Percentiles rank a stretch among this genome's conserved stretches.
Conservation (phyloP, 2,888 invertebrate species). For the Didymodactylos carnosus region DNA sequence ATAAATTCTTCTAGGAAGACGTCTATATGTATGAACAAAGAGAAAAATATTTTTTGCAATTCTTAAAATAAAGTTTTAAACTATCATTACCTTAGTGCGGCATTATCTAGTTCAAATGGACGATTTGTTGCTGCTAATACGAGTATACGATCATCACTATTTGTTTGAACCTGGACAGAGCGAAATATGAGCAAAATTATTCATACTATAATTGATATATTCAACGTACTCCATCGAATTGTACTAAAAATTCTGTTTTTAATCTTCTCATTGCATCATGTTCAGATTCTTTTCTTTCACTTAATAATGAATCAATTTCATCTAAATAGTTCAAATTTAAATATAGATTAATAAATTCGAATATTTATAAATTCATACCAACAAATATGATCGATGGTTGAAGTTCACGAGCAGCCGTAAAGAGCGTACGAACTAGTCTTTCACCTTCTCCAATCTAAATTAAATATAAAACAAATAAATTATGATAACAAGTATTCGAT, state of each 20-base stretch:
- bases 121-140: conserved; percentile 97
- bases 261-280: conserved; percentile 78
- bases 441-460: conserved; percentile 79
- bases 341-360: not conserved
- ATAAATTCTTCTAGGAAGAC: conserved; percentile 87
- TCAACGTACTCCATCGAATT: conserved; percentile 61
- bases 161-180: conserved; percentile 48
- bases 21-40: conserved; percentile 35
- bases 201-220: no score
- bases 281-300: conserved; percentile 74
- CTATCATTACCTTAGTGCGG: conserved; percentile 47
- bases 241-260: conserved; percentile 91
- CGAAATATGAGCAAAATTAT: no score
- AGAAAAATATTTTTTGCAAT: not conserved
- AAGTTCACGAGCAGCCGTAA: conserved; percentile 77
- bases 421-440: conserved; percentile 82
- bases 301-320: conserved; percentile 85
- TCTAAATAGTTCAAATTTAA: conserved; percentile 42
- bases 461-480: not conserved
- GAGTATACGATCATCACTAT: conserved; percentile 66
- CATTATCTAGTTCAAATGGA: conserved; percentile 88
- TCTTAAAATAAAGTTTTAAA: not conserved
- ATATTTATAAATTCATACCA: conserved; percentile 24
- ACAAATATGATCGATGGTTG: conserved; percentile 45
- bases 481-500: not conserved